phyloP scores from a whole-genome alignment of 2,113 vertebrate species.

The Mystacornis crossleyi region DNA sequence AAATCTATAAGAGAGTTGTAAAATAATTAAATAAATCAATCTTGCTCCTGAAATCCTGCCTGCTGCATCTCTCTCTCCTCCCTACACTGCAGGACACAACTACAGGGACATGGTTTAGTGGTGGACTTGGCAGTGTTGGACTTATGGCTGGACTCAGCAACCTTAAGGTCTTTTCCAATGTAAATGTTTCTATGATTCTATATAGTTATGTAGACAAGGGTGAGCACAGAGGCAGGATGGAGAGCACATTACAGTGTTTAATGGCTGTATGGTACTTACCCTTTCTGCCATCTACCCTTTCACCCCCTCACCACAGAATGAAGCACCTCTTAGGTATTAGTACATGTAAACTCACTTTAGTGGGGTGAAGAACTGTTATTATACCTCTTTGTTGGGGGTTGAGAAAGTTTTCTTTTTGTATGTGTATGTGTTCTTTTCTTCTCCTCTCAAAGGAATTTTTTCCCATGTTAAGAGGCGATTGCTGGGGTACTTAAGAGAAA shows the following conservation, averaged over 20 bases:
- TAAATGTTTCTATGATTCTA: neutral
- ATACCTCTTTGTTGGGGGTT: too few species aligned
- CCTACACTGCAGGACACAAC: too few species aligned
- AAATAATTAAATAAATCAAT: too few species aligned
- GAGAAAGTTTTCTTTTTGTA: too few species aligned
- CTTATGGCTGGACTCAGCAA: neutral
- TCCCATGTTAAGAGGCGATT: too few species aligned
- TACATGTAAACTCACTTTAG: neutral
- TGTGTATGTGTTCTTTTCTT: too few species aligned
- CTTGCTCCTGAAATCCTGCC: too few species aligned
- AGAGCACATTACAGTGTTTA: neutral
- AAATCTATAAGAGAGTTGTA: too few species aligned
- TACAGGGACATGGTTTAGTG: too few species aligned
- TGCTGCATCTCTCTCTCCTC: too few species aligned
- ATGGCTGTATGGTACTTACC: fast-evolving
- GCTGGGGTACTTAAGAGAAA: too few species aligned
- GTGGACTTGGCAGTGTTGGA: neutral
- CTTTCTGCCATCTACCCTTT: neutral
- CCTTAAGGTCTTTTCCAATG: neutral
- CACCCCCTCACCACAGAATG: neutral
- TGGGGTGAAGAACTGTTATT: neutral
- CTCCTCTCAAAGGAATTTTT: too few species aligned
- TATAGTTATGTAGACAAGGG: neutral
- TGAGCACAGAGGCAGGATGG: neutral
- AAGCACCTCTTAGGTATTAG: neutral